Base-by-base conservation (phyloP, 2,888 invertebrate genomes). In the Quadroppia sp. region DNA sequence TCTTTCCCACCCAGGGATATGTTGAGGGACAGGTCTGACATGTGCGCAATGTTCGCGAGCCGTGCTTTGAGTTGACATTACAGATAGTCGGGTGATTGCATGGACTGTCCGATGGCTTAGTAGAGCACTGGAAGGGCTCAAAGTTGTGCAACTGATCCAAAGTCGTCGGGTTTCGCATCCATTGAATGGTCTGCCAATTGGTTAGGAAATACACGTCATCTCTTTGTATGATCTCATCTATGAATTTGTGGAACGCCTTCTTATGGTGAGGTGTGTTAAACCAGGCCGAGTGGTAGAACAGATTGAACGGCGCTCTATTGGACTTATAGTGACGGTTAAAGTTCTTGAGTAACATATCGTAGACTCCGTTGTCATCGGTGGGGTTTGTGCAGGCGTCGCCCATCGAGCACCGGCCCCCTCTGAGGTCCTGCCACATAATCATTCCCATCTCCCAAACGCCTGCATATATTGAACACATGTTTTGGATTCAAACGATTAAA, bases 341-440 rank as follows among this genome's bases (percentile, higher is more conserved):
- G 83, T 95, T 95, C 83, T 94, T 94, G 84, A 92, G 88, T 59
- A 95, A 86, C 92, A 94, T 93, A 83, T 94, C 93, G 82, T 89
- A 90, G 36, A 94, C 93, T 71, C 90, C 90, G 80, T 93, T 92
- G 28, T 93, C 85, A 78, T 91, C 91, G 6, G 91, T 88, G 72
- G 94, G 94, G 81, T 94, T 94, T 74, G 92, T 91, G 82, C 94
- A 95, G 73, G 94, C 94, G 81, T 94, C 94, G 77, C 92, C 94
- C 94, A 94, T 94, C 9, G 94, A 94, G 82, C 94, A 94, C 78
- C 94, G 87, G 15, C 94, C 94, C 48, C 94, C 94, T 42, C 78
- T 76, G 80, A 94, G 84, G 83, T 94, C 94, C 84, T 94, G 93
- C 94, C 94, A 94, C 94, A 94, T 94, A 75, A 94, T 94, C 94